Percentiles rank a stretch among this genome's conserved stretches.
These are phyloP conservation scores for Antedon mediterranea DNA, from an alignment of 53 echinoderm and acorn worm species.

Conservation along the genomic window DNA sequence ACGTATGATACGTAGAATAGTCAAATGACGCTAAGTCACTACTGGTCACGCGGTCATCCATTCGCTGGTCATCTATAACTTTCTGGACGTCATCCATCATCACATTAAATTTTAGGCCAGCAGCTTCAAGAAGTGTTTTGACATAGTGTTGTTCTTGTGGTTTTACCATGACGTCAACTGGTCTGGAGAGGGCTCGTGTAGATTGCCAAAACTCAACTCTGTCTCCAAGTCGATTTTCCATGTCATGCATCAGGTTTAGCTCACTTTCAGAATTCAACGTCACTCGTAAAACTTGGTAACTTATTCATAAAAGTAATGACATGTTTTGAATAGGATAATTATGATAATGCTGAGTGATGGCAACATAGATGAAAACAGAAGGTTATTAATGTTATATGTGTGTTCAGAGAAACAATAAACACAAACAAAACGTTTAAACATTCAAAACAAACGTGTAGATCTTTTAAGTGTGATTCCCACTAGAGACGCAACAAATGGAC, in stretches of 20 bases:
- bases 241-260: background rate
- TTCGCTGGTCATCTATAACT: background rate
- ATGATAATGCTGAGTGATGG: no score
- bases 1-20: constrained; percentile 49
- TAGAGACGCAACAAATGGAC: no score
- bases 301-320: background rate
- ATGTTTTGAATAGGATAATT: background rate
- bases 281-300: background rate
- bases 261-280: background rate
- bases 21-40: constrained; percentile 17
- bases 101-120: background rate
- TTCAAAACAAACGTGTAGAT: no score
- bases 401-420: no score
- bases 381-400: no score
- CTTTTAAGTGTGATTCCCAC: no score
- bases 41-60: background rate
- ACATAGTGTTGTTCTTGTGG: background rate
- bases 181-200: background rate
- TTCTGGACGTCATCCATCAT: background rate
- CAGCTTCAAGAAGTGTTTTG: background rate
- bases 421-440: no score
- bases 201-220: background rate
- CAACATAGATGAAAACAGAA: no score
- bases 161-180: background rate
- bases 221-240: background rate